Evolutionary conservation across 2,797 vertebrate species (phyloP), one percentile per base, ranked within the genome.

Genomic region (Hydrolagus colliei): DNA sequence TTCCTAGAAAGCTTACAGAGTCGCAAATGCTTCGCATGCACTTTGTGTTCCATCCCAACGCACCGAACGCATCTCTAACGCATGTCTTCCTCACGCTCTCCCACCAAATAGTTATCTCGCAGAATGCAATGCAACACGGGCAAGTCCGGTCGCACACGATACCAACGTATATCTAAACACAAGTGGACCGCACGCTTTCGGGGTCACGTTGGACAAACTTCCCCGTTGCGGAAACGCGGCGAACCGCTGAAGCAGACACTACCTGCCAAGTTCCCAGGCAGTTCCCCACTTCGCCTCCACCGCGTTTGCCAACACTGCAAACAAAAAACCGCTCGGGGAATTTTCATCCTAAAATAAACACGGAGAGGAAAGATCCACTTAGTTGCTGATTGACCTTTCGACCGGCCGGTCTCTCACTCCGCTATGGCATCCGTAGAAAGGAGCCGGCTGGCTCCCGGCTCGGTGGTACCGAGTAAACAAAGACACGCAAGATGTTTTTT

Each of bases 281-380:
- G 4, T 82, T 82, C 8, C 63, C 32, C 27, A 27, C 27, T 27
- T 10, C 79, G 14, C 79, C 27, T 61, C 75, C 75, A 59, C 35
- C 52, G n/a, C 75, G 61, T 61, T 27, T 59, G 35, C 16, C 65
- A 68, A 35, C 32, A 41, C 12, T 84, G 65, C 79, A 71, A 84
- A 71, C 65, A 84, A 84, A 84, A 84, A 84, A 68, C 65, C 32
- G 35, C 16, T 27, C 41, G 6, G 41, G 41, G 41, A 27, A 27
- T 27, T 27, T 52, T 52, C 6, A 65, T 84, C 65, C 65, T 68
- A 84, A 84, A 63, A 84, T 68, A 84, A 84, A 84, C 79, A 71
- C 68, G 2, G 62, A 84, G 68, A 84, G 79, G 79, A 20, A 82
- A 67, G 78, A 82, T 82, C 78, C 35, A 82, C 78, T 82, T 82